phyloP scores from a whole-genome alignment of 2,888 invertebrate genomes.

The Listrodromus nycthemerus region DNA sequence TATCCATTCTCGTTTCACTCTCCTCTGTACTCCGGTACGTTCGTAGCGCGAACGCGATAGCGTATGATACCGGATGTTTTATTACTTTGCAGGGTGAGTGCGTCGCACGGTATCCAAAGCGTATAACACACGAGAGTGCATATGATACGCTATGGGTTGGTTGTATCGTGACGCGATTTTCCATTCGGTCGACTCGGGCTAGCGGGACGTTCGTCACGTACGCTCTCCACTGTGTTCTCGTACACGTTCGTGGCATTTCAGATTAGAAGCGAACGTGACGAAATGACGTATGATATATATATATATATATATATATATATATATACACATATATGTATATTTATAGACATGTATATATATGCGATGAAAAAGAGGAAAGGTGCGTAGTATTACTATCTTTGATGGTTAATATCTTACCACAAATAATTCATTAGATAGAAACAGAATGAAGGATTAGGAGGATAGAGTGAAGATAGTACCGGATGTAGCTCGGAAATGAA shows the following conservation, averaged over 20 bases:
- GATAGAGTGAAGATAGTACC: conserved; percentile 18
- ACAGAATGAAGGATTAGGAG: conserved; percentile 42
- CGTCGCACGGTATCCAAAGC: conserved; percentile 41
- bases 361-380: conserved; percentile 22
- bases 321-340: no score
- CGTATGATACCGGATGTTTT: conserved; percentile 68
- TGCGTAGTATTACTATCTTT: neutral
- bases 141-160: conserved; percentile 23
- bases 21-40: neutral
- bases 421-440: conserved; percentile 49
- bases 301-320: neutral
- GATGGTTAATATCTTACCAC: neutral
- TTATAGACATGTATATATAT: conserved; percentile 16
- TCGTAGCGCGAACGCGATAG: conserved; percentile 47
- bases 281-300: conserved; percentile 60
- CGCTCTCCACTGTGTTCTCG: conserved; percentile 33
- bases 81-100: conserved; percentile 61
- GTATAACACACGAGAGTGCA: conserved; percentile 7
- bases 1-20: neutral
- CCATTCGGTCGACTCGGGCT: conserved; percentile 57
- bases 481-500: conserved; percentile 51
- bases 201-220: conserved; percentile 58
- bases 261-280: conserved; percentile 64
- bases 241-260: conserved; percentile 59
- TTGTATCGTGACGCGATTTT: conserved; percentile 64